These are phyloP conservation scores for Verasper variegatus DNA, from an alignment of 2,113 vertebrate species.

Conservation along the genomic window DNA sequence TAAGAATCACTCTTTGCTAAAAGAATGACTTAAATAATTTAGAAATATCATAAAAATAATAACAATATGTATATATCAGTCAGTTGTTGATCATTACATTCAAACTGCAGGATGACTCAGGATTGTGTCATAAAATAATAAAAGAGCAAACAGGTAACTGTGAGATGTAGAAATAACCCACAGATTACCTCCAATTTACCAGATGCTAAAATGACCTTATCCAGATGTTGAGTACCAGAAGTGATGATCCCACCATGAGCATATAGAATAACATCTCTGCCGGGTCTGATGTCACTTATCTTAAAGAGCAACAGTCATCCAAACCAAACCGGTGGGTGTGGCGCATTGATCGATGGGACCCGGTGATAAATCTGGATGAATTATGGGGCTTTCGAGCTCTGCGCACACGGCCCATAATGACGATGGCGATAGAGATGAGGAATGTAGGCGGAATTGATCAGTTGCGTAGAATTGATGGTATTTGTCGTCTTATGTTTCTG, in stretches of 20 bases:
- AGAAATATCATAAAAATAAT: not conserved
- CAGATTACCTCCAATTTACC: too few species aligned
- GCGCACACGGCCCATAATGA: slow-evolving; percentile 1
- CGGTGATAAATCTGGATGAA: slow-evolving; percentile 44
- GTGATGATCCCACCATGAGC: not conserved
- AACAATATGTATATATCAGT: not conserved
- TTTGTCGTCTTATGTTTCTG: slow-evolving; percentile 15
- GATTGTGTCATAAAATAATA: not conserved
- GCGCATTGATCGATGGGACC: slow-evolving; percentile 53
- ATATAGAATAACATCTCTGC: not conserved
- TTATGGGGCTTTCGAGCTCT: slow-evolving; percentile 3
- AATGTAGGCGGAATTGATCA: not conserved
- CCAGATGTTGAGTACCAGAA: not conserved
- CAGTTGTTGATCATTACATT: too few species aligned
- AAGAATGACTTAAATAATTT: not conserved
- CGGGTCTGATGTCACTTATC: slow-evolving; percentile 51
- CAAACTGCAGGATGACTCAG: not conserved
- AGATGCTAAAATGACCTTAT: not conserved
- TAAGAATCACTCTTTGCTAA: not conserved
- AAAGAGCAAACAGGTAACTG: not conserved
- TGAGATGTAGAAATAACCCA: too few species aligned
- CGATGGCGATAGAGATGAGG: not conserved
- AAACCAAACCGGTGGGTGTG: slow-evolving; percentile 44
- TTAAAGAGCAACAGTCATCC: slow-evolving; percentile 54
- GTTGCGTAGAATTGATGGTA: not conserved